These are phyloP conservation scores for Grammomys dolichurus DNA, from an alignment of 2,113 vertebrate species.

Conservation along the genomic window DNA sequence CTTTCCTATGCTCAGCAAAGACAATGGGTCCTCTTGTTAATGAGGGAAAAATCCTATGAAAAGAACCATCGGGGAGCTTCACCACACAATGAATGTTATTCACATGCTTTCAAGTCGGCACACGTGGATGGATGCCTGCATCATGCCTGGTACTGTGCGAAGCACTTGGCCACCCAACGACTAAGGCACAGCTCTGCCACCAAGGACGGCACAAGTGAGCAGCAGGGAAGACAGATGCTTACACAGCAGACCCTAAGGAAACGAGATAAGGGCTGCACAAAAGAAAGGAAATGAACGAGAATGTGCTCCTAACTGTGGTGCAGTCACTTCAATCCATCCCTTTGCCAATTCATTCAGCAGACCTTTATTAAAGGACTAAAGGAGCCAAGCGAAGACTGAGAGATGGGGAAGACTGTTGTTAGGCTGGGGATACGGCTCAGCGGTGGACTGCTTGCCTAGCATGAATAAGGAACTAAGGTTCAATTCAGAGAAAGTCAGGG, in stretches of 20 bases:
- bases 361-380: neutral
- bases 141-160: neutral
- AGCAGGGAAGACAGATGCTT: neutral
- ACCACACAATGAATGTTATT: neutral
- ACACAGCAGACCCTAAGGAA: neutral
- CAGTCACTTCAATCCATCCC: neutral
- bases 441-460: neutral
- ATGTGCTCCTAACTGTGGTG: neutral
- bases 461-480: neutral
- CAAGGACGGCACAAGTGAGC: neutral
- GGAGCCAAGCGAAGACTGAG: neutral
- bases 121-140: constrained; percentile 15
- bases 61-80: neutral
- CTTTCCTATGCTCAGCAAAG: neutral
- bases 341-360: neutral
- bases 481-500: neutral
- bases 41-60: neutral
- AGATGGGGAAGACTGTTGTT: too few relatives aligned
- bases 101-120: constrained; percentile 27
- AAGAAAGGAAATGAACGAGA: neutral
- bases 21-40: constrained; percentile 26
- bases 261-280: neutral
- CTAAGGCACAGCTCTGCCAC: neutral
- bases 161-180: neutral
- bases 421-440: neutral